Conservation (phyloP, 2,113 vertebrate genomes). For the Leptosomus discolor region DNA sequence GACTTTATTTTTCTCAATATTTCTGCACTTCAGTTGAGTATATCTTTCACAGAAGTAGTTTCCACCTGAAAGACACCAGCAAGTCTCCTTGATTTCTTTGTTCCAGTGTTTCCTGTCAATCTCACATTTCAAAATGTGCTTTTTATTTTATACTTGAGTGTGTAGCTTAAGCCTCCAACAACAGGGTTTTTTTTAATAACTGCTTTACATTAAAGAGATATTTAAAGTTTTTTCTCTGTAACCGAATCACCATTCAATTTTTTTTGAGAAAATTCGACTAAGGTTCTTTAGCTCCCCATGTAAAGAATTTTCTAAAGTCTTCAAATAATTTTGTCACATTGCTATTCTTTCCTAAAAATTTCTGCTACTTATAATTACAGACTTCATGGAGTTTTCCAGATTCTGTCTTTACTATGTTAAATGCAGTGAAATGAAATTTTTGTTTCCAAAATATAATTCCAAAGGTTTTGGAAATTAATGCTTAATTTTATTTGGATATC, state of each 20-base stretch:
- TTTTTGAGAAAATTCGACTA: neutral
- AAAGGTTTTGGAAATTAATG: neutral
- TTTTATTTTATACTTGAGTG: neutral
- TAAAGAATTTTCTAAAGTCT: neutral
- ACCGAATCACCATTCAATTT: neutral
- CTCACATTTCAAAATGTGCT: neutral
- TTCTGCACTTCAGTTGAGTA: neutral
- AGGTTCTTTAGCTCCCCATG: neutral
- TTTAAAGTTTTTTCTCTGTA: neutral
- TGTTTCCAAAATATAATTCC: neutral
- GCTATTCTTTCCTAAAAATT: neutral
- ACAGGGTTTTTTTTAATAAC: fast-evolving
- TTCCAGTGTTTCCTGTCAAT: neutral
- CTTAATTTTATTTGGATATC: neutral
- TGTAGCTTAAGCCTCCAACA: neutral
- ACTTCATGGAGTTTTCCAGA: neutral
- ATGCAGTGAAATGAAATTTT: neutral
- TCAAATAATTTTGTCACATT: neutral
- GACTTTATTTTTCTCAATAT: neutral
- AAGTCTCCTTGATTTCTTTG: neutral
- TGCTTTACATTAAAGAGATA: neutral
- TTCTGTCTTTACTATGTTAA: neutral
- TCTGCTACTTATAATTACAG: neutral
- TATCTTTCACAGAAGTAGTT: neutral
- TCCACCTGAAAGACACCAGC: neutral